Evolutionary conservation across 2,797 vertebrate genomes (phyloP).

Genomic region (Triplophysa yarkandensis): DNA sequence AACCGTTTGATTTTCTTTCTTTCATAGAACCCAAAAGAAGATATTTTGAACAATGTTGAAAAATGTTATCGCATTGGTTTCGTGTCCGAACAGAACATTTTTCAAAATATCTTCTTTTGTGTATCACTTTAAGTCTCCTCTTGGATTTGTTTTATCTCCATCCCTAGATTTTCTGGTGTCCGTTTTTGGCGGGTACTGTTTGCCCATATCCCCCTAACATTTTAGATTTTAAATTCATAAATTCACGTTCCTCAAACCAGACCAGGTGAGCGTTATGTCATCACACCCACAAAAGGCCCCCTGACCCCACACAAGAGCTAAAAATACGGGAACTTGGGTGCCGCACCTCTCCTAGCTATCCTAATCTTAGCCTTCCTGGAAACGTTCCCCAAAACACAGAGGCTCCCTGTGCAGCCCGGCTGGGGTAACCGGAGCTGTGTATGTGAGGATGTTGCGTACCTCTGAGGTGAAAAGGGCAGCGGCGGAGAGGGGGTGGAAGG

Average conservation of each 20-base stretch:
- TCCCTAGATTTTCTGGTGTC: neutral
- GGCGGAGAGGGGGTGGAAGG: constrained; percentile 10
- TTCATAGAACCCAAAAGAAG: too few relatives aligned
- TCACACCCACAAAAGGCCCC: neutral
- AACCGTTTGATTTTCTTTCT: too few relatives aligned
- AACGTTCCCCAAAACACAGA: constrained; percentile 25
- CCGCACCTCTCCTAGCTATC: constrained; percentile 1
- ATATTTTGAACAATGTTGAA: too few relatives aligned
- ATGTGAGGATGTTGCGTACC: constrained; percentile 1
- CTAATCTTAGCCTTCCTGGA: constrained; percentile 29
- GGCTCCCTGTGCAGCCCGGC: constrained; percentile 26
- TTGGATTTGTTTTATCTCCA: neutral
- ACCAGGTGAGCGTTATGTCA: constrained; percentile 6
- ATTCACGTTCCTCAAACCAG: neutral
- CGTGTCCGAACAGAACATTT: too few relatives aligned
- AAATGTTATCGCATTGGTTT: too few relatives aligned
- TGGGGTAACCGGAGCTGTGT: constrained; percentile 29
- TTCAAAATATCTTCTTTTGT: too few relatives aligned
- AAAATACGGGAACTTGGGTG: constrained; percentile 22
- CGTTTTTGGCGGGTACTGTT: neutral
- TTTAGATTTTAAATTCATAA: neutral
- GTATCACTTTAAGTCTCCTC: too few relatives aligned
- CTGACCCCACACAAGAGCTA: constrained; percentile 23
- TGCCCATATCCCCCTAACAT: too few relatives aligned
- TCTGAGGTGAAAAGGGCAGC: constrained; percentile 30